A percentile compares a stretch with the other conserved stretches of the same genome.
Conservation (phyloP, 2,888 invertebrate species). For the Meta bourneti region DNA sequence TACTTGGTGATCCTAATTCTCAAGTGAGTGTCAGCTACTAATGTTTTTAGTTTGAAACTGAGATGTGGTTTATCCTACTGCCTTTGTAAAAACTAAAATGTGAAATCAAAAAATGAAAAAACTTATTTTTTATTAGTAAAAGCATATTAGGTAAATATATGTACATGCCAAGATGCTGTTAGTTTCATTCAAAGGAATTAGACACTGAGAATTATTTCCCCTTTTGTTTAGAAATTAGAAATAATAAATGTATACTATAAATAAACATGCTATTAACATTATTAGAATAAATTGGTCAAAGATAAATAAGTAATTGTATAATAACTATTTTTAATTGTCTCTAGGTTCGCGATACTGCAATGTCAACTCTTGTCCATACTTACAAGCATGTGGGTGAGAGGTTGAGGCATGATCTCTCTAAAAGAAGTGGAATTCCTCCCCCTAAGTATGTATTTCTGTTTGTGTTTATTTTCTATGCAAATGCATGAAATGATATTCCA, state of each 20-base stretch:
- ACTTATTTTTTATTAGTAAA: no score
- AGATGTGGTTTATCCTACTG: neutral
- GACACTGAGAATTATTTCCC: no score
- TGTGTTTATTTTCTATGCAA: neutral
- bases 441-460: conserved; percentile 80
- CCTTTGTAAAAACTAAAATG: neutral
- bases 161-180: no score
- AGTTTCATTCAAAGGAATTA: no score
- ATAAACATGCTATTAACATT: no score
- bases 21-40: conserved; percentile 82
- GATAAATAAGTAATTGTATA: neutral
- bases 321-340: neutral
- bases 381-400: conserved; percentile 96
- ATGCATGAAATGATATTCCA: neutral
- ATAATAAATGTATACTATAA: no score
- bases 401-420: conserved; percentile 89
- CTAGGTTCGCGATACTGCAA: conserved; percentile 89
- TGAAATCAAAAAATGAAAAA: neutral
- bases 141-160: no score
- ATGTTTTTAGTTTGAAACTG: neutral
- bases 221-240: no score
- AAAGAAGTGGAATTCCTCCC: conserved; percentile 85
- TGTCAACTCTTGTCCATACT: conserved; percentile 91
- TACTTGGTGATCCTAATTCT: conserved; percentile 92
- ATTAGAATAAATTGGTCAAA: no score